Base-by-base conservation (phyloP, 2,113 vertebrate genomes). In the Sinocyclocheilus maitianheensis region DNA sequence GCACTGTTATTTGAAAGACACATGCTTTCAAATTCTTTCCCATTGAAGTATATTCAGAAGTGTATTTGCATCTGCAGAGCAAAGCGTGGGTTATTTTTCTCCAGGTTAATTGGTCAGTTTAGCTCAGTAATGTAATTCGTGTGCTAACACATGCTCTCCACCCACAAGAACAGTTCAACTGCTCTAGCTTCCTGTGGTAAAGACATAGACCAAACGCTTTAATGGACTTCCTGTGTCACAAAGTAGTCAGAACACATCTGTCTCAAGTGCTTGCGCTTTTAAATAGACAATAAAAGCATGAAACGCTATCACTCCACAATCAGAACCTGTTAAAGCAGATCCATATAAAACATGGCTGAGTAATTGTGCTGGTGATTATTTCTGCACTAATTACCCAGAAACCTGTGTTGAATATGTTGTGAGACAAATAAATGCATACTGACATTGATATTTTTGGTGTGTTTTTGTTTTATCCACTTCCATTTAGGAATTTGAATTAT, bases 391-490 rank as follows among this genome's bases (percentile, higher is more conserved):
- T 63, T n/a, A 80, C 46, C 63, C 65, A 53, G 37, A 82, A 82
- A 13, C 37, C 40, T 46, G 51, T 79, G 55, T 62, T 48, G 51
- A 37, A 37, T 16, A 53, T 71, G 26, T 71, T 7, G 51, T 53
- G 22, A 16, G 77, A 80, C 26, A 82, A 71, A 82, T 82, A 82
- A 82, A 71, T 53, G 46, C 26, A 37, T 53, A 82, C 0, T 82
- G 81, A 37, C 46, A 51, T 53, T 9, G 3, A n/a, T 48, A 53
- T 37, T 53, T 53, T 53, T 53, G 13, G 51, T 53, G 3, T 71
- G 30, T 0, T 51, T 72, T 0, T 62, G 48, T 14, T 14, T 62
- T 13, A 4, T n/a, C 11, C 11, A 60, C 6, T 79, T 79, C 1
- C 11, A 16, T 40, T 16, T 60, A 37, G 7, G 34, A 37, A 20